phyloP scores from a whole-genome alignment of 2,113 vertebrate species.

The Tupaia tana region DNA sequence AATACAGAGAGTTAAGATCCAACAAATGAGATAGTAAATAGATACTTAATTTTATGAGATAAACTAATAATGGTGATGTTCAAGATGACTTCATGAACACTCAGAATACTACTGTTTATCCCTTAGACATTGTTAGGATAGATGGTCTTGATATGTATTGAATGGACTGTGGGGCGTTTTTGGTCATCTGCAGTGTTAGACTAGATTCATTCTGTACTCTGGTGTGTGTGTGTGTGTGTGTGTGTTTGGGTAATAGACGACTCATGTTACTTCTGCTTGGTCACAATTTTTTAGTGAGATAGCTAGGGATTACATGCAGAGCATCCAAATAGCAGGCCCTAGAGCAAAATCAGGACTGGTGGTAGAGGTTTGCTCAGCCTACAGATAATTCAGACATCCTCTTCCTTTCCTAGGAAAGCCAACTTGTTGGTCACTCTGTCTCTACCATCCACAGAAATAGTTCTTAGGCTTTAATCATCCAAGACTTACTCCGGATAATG shows the following conservation, averaged over 20 bases:
- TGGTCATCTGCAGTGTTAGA: background rate
- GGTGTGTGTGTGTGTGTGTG: background rate
- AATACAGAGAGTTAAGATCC: background rate
- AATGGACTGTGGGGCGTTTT: background rate
- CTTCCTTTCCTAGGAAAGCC: conserved; percentile 47
- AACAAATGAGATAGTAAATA: background rate
- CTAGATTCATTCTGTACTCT: background rate
- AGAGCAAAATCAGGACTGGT: background rate
- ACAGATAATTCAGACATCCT: background rate
- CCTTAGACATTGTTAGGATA: background rate
- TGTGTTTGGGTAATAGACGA: background rate
- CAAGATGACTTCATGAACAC: background rate
- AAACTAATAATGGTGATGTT: background rate
- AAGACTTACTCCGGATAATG: background rate
- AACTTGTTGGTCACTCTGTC: background rate
- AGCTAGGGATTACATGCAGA: background rate
- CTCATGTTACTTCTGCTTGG: background rate
- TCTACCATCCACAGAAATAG: background rate
- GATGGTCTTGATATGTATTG: background rate
- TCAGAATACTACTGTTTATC: background rate
- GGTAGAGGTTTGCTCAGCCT: background rate
- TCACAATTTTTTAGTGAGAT: background rate
- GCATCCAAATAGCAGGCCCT: background rate
- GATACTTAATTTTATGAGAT: background rate
- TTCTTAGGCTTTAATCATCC: background rate